Percentiles rank a stretch among this genome's conserved stretches.
These are phyloP conservation scores for Phalacrocorax carbo DNA, from an alignment of 2,113 vertebrate species.

Conservation along the genomic window DNA sequence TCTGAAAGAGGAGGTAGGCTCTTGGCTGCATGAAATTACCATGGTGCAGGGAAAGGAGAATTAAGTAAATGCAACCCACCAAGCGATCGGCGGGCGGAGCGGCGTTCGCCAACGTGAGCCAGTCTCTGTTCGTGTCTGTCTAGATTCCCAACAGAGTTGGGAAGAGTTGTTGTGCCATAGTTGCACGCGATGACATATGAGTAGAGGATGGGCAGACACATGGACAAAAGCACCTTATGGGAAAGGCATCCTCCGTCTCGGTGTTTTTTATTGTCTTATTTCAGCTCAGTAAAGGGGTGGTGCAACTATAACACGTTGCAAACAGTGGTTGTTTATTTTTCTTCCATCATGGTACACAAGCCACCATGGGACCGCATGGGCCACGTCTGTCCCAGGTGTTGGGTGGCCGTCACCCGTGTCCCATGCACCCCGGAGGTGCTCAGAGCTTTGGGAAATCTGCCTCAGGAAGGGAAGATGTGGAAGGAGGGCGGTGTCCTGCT, in stretches of 20 bases:
- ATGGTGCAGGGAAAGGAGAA: not conserved
- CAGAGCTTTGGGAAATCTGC: not conserved
- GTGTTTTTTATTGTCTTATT: not conserved
- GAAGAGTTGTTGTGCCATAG: not conserved
- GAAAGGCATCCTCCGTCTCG: not conserved
- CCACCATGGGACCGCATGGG: rapidly evolving
- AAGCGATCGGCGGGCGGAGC: not conserved
- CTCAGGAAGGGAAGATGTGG: not conserved
- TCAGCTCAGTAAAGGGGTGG: not conserved
- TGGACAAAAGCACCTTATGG: not conserved
- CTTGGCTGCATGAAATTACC: not conserved
- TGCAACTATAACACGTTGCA: rapidly evolving
- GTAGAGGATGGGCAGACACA: too few relatives aligned
- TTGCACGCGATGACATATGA: rapidly evolving
- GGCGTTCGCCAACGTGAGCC: not conserved
- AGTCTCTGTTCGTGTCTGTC: not conserved
- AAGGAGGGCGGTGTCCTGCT: not conserved
- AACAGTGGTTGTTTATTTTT: not conserved
- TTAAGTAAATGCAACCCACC: not conserved
- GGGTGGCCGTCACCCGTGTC: not conserved
- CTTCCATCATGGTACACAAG: not conserved
- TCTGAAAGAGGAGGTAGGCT: not conserved
- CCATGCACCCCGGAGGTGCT: not conserved
- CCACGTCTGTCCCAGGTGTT: not conserved
- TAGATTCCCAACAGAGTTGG: not conserved